Evolutionary conservation across 2,113 vertebrate genomes (phyloP).

Genomic region (Formicarius rufipectus): DNA sequence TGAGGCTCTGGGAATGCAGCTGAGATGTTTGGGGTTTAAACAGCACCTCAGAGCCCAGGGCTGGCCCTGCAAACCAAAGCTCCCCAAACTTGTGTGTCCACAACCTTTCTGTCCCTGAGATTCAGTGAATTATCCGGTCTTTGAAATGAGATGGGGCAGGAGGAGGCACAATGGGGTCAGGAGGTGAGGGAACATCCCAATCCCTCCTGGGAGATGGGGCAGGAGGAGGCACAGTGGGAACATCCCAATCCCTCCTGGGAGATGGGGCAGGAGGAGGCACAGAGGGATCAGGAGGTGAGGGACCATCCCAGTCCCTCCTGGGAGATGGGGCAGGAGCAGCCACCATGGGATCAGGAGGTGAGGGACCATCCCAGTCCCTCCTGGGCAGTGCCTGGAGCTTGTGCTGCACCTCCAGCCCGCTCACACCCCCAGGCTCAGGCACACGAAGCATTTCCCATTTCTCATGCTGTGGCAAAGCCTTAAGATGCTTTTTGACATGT

Average conservation of each 20-base stretch:
- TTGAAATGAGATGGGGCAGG: not conserved
- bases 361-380: no score
- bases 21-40: not conserved
- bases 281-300: not conserved
- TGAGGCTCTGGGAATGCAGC: not conserved
- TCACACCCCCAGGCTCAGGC: not conserved
- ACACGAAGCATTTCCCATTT: not conserved
- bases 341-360: no score
- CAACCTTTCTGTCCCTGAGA: not conserved
- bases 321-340: no score
- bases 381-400: not conserved
- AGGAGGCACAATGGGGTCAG: no score
- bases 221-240: no score
- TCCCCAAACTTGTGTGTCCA: not conserved
- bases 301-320: not conserved
- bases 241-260: not conserved
- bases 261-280: not conserved
- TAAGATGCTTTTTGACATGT: not conserved
- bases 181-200: no score
- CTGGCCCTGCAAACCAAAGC: not conserved
- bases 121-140: not conserved
- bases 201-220: no score
- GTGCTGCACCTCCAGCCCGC: not conserved
- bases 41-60: no score
- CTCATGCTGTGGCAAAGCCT: not conserved